Conservation (phyloP, 2,888 invertebrate genomes). For the Drosophila picticornis region DNA sequence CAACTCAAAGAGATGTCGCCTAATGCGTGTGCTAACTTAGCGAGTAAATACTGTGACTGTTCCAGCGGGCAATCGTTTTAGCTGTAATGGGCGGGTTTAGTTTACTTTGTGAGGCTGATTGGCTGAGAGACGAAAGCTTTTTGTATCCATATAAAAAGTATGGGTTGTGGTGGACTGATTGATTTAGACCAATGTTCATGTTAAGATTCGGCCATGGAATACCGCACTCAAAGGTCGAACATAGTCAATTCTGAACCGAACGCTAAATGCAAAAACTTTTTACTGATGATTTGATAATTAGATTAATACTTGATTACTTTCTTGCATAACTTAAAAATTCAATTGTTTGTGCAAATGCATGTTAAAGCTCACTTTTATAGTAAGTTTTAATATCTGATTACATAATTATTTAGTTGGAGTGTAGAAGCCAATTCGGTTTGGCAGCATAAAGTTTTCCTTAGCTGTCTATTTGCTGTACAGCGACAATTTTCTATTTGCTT, state of each 20-base stretch:
- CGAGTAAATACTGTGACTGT: conserved; percentile 48
- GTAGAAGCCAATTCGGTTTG: background rate
- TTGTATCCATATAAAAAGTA: background rate
- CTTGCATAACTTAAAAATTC: background rate
- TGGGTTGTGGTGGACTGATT: background rate
- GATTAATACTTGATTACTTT: background rate
- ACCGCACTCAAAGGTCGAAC: background rate
- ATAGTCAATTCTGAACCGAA: background rate
- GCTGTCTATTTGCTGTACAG: conserved; percentile 25
- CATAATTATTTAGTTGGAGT: background rate
- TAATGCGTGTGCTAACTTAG: conserved; percentile 45
- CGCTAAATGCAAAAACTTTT: too few relatives aligned
- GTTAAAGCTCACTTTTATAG: background rate
- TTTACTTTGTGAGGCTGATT: background rate
- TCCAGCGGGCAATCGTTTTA: conserved; percentile 5
- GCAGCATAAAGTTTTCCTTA: background rate
- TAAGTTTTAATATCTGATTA: background rate
- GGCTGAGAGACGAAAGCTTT: background rate
- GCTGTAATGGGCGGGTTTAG: background rate
- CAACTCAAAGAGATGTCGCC: conserved; percentile 20
- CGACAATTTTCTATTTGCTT: conserved; percentile 71
- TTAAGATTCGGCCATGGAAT: background rate
- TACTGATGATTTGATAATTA: background rate
- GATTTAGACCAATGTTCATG: background rate
- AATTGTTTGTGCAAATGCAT: background rate